Percentiles rank a stretch among this genome's conserved stretches.
phyloP scores from a whole-genome alignment of 2,113 vertebrate genomes.

The Archilochus colubris region DNA sequence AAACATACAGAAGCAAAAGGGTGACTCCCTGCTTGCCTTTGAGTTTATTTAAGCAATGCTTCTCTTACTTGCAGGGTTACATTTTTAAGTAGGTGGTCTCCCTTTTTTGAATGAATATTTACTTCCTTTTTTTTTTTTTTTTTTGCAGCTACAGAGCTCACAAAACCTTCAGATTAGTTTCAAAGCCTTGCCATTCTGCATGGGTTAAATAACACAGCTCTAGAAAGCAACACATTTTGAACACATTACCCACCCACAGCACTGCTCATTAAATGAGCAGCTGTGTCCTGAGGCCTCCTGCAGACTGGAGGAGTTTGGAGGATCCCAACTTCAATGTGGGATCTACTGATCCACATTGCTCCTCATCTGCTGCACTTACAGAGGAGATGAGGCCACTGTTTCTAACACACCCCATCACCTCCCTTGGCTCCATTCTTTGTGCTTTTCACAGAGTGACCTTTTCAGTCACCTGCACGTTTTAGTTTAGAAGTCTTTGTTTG shows the following conservation, averaged over 20 bases:
- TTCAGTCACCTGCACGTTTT: constrained; percentile 36
- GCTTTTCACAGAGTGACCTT: constrained; percentile 35
- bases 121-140: constrained; percentile 32
- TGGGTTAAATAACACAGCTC: constrained; percentile 56
- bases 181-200: constrained; percentile 37
- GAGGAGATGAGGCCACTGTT: background rate
- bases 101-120: constrained; percentile 72
- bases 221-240: constrained; percentile 62
- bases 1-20: constrained; percentile 26
- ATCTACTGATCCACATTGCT: constrained; percentile 35
- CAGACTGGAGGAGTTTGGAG: background rate
- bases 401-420: constrained; percentile 36
- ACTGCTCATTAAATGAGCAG: constrained; percentile 54
- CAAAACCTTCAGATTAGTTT: constrained; percentile 70
- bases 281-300: background rate
- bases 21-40: constrained; percentile 44
- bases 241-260: constrained; percentile 27
- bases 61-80: constrained; percentile 67
- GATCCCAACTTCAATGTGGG: background rate
- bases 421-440: constrained; percentile 11
- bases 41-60: constrained; percentile 69
- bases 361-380: background rate
- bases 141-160: constrained; percentile 67
- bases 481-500: constrained; percentile 50
- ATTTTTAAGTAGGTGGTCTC: constrained; percentile 76